Evolutionary conservation across 1,140 invertebrate species (phyloP), one percentile per base, ranked within the genome.

Genomic region (Drosophila jambulina): DNA sequence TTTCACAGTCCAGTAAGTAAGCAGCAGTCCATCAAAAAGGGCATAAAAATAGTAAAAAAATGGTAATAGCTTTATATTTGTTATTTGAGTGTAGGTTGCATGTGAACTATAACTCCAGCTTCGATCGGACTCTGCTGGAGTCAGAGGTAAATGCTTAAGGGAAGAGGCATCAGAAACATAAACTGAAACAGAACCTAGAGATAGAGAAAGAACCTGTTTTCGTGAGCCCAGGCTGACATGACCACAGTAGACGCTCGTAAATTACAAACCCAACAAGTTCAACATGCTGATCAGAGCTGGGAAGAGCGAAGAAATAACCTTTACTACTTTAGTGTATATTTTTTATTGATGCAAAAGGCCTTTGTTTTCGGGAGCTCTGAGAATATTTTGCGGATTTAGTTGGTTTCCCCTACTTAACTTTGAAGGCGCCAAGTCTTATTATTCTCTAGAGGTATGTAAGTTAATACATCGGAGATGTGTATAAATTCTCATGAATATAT

Each of bases 121-220:
- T 36, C 17, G 56, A 72, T 71, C 67, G 23, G 32, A 34, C 15
- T 36, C 42, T 60, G 62, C 36, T 79, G 57, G 65, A 71, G 64
- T 69, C 70, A 59, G 49, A 42, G 56, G 38, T 65, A 42, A 42
- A 59, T 70, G 60, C 5, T 15, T 42, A 21, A 27, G 64, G 25
- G 23, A 69, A 29, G 21, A 36, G 32, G n/a, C 29, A 45, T 17
- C 40, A 46, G 17, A 23, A 65, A 49, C 43, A 45, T 19, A 51
- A 71, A 43, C n/a, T 25, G 38, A 38, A 49, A 49, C 67, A n/a
- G 67, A 71, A 60, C 34, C 64, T 43, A 61, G 75, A 78, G 42
- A 61, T 60, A 77, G 54, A 60, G 75, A 69, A 49, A 77, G 57
- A 78, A 78, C 75, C 72, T 61, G 75, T 78, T 78, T 77, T 45